Base-by-base conservation (phyloP, 2,113 vertebrate species). In the Poecile atricapillus region DNA sequence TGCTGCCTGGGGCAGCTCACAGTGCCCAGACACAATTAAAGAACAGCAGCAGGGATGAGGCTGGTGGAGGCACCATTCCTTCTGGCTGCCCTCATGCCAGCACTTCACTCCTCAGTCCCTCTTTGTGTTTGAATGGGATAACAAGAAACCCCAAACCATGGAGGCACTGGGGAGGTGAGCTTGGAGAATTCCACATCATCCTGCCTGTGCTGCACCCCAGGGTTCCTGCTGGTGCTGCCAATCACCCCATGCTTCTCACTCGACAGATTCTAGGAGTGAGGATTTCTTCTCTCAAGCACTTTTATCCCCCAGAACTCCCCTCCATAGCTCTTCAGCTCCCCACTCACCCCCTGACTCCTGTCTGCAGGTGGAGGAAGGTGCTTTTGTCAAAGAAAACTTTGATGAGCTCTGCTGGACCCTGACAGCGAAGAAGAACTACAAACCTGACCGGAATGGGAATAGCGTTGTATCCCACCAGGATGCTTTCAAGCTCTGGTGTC, bases 401-500 rank as follows among this genome's bases (percentile, higher is more conserved):
- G 99, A 99, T 17, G 99, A 99, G 94, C 98, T 99, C 63, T 99
- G 99, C 97, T 99, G 99, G 99, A 99, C 99, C 15, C 97, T 99
- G 68, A 99, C 99, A 0, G 99, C 99, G 0, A 99, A 99, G 98
- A 99, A 99, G 97, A 99, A 99, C 96, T 99, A 99, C 91, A 98
- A 94, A 43, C 98, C 98, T 0, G 98, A 99, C 73, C 98, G 96
- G 95, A 98, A 96, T 0, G 98, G 98, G 91, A 98, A 93, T 25
- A 98, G 96, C 1, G 41, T 98, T 24, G 87, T 99, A 69, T 98
- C 98, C 87, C 98, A 98, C 81, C 98, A 96, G 69, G 99, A 99
- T 37, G 98, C 99, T 87, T 99, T 99, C 97, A 98, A 97, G 19
- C 98, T 99, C 69, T 99, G 99, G 99, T 99, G 99, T 89, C 98